phyloP scores from a whole-genome alignment of 2,113 vertebrate species.

The Calyptomena viridis region DNA sequence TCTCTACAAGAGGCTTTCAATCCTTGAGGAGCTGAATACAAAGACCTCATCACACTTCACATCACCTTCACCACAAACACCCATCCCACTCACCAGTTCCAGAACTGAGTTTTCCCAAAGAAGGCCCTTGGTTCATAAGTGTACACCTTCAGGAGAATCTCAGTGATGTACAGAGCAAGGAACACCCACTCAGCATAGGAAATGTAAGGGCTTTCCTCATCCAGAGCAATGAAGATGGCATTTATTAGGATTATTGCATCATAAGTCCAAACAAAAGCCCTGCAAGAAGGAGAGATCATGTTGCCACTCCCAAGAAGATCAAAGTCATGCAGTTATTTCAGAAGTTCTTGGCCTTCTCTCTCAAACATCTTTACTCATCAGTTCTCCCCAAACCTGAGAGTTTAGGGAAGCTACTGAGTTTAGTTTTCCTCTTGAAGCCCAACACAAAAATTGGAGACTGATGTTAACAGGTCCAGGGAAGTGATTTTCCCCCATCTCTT shows the following conservation, averaged over 20 bases:
- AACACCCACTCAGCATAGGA: conserved; percentile 87
- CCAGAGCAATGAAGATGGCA: conserved; percentile 90
- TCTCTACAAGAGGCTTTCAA: background rate
- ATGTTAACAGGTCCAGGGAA: background rate
- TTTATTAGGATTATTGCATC: conserved; percentile 92
- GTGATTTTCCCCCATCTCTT: background rate
- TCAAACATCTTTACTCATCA: background rate
- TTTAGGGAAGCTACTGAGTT: background rate
- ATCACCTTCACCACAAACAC: background rate
- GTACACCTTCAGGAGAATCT: conserved; percentile 93
- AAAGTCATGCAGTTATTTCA: background rate
- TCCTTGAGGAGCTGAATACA: background rate
- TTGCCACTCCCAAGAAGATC: background rate
- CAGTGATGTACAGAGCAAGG: conserved; percentile 84
- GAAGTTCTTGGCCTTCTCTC: background rate
- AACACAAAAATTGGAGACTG: background rate
- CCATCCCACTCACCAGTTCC: conserved; percentile 87
- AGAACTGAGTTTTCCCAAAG: conserved; percentile 86
- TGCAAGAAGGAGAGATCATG: background rate
- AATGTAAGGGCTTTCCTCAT: conserved; percentile 83
- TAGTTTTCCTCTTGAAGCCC: background rate
- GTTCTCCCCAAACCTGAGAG: background rate
- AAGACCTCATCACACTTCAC: background rate
- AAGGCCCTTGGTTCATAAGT: conserved; percentile 83
- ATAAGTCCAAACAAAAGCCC: conserved; percentile 79